Percentiles rank a stretch among this genome's conserved stretches.
phyloP scores from a whole-genome alignment of 30 jellyfish, hydroid and myxozoan genomes.

The Chironex yamaguchii region DNA sequence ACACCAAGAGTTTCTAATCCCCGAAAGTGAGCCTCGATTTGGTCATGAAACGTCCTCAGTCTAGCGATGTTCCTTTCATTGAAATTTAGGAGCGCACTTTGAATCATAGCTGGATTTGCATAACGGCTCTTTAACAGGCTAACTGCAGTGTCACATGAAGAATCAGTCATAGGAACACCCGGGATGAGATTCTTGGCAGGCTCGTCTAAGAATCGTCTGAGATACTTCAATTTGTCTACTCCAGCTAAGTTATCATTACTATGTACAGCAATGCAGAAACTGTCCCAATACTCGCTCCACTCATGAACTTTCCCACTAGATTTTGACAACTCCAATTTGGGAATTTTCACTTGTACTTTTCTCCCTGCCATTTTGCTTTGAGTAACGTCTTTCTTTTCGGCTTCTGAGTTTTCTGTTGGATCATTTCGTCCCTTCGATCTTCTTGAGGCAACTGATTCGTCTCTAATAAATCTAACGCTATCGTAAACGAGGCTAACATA shows the following conservation, averaged over 20 bases:
- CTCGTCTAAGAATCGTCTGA: neutral
- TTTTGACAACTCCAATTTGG: neutral
- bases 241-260: neutral
- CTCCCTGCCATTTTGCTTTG: neutral
- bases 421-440: too few species aligned
- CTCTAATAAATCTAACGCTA: too few species aligned
- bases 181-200: neutral
- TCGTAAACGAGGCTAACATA: too few species aligned
- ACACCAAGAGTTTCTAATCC: conserved; percentile 14
- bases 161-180: neutral
- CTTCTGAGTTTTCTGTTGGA: neutral
- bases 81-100: neutral
- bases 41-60: conserved; percentile 14
- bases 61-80: neutral
- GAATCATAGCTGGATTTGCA: neutral
- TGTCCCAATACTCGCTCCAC: neutral
- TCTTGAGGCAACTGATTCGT: too few species aligned
- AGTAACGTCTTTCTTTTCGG: neutral
- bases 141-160: neutral
- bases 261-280: neutral
- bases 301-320: neutral
- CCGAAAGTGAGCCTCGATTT: conserved; percentile 16
- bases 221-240: neutral
- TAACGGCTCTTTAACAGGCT: neutral
- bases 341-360: neutral